Percentiles rank a stretch among this genome's conserved stretches.
These are phyloP conservation scores for Myzus persicae DNA, from an alignment of 1,140 invertebrate genomes.

Conservation along the genomic window DNA sequence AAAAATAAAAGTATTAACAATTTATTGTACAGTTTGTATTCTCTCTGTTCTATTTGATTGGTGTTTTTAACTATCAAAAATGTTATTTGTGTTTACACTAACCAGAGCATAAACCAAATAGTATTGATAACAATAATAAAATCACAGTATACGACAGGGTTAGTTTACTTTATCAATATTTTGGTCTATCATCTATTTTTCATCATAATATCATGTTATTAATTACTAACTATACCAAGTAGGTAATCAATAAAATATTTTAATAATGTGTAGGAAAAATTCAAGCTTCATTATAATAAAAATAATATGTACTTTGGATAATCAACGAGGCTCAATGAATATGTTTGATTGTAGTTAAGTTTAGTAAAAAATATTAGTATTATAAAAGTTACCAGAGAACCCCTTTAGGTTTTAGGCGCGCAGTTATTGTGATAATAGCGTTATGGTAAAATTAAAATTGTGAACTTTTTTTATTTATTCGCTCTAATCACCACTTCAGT, in stretches of 20 bases:
- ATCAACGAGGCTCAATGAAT: constrained; percentile 57
- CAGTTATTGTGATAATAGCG: constrained; percentile 58
- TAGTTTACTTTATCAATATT: constrained; percentile 4
- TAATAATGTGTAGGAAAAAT: constrained; percentile 49
- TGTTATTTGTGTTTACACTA: neutral
- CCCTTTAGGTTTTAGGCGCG: constrained; percentile 55
- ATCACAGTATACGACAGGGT: constrained; percentile 38
- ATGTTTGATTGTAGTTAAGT: constrained; percentile 55
- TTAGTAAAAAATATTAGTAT: constrained; percentile 47
- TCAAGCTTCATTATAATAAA: constrained; percentile 57
- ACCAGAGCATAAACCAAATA: neutral
- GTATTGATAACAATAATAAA: neutral
- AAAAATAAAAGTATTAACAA: neutral
- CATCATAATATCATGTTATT: constrained; percentile 10
- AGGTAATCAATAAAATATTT: constrained; percentile 37
- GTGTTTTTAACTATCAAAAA: constrained; percentile 49
- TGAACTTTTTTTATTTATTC: constrained; percentile 46
- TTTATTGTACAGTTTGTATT: neutral
- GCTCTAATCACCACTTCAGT: constrained; percentile 46
- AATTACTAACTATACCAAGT: constrained; percentile 8
- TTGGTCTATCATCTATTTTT: neutral
- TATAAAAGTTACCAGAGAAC: constrained; percentile 56
- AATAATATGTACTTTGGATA: constrained; percentile 58
- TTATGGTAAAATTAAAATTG: constrained; percentile 54
- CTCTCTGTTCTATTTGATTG: constrained; percentile 20